Conservation (phyloP, 2,113 vertebrate species). For the human region DNA sequence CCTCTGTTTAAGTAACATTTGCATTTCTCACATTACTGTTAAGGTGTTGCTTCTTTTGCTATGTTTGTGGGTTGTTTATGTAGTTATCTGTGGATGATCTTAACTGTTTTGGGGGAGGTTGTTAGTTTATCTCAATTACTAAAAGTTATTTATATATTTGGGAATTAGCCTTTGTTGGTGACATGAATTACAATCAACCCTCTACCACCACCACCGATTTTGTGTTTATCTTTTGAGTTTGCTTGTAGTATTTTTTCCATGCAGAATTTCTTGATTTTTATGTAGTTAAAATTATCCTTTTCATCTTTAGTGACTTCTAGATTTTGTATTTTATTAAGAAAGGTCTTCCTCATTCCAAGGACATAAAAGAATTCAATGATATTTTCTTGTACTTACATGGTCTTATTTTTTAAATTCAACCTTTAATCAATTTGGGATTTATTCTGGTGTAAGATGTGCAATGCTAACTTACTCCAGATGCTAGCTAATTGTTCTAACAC, state of each 20-base stretch:
- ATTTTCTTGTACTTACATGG: background rate
- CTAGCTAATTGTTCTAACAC: background rate
- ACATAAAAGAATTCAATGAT: background rate
- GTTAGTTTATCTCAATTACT: background rate
- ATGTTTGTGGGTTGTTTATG: background rate
- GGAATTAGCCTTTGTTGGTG: background rate
- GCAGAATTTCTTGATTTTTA: background rate
- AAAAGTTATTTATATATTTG: background rate
- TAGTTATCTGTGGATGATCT: background rate
- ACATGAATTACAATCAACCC: background rate
- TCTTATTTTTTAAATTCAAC: background rate
- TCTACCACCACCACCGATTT: background rate
- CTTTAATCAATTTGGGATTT: background rate
- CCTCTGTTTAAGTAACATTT: background rate
- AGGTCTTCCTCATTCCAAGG: background rate
- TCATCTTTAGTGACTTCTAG: background rate
- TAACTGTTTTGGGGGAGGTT: background rate
- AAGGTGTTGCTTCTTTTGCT: background rate
- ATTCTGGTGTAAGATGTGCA: background rate
- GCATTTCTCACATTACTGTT: background rate
- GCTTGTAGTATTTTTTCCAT: background rate
- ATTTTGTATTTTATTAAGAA: background rate
- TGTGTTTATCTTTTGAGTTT: constrained; percentile 5
- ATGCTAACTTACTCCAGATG: background rate
- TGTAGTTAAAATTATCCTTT: background rate